Evolutionary conservation across 2,888 invertebrate species (phyloP).

Genomic region (Stenichneumon culpator): DNA sequence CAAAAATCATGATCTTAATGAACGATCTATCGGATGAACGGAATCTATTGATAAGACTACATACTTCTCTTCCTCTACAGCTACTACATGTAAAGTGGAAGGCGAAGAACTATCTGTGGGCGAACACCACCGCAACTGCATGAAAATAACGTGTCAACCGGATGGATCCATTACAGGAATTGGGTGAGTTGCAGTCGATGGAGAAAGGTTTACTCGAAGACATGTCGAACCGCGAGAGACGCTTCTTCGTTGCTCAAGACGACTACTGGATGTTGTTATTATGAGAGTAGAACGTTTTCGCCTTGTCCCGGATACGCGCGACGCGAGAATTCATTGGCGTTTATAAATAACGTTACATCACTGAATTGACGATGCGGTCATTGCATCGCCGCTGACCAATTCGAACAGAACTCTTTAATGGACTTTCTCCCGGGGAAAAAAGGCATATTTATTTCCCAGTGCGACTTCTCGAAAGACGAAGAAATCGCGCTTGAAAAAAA

Average conservation of each 20-base stretch:
- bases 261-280: conserved; percentile 42
- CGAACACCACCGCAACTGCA: background rate
- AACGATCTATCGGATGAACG: background rate
- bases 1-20: background rate
- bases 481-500: background rate
- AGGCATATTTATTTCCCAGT: background rate
- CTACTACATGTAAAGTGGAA: background rate
- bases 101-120: background rate
- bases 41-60: background rate
- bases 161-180: background rate
- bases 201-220: background rate
- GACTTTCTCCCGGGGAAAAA: background rate
- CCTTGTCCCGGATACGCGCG: conserved; percentile 44
- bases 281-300: conserved; percentile 48
- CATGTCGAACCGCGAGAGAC: background rate
- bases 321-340: conserved; percentile 33
- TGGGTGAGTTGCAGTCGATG: conserved; percentile 31
- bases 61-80: background rate
- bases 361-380: conserved; percentile 15
- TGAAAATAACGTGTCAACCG: background rate
- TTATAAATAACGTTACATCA: conserved; percentile 47
- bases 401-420: background rate
- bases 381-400: background rate
- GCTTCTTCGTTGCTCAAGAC: background rate
- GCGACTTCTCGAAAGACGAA: background rate